These are phyloP conservation scores for Acromyrmex echinatior DNA, from an alignment of 1,140 invertebrate species.

Conservation along the genomic window DNA sequence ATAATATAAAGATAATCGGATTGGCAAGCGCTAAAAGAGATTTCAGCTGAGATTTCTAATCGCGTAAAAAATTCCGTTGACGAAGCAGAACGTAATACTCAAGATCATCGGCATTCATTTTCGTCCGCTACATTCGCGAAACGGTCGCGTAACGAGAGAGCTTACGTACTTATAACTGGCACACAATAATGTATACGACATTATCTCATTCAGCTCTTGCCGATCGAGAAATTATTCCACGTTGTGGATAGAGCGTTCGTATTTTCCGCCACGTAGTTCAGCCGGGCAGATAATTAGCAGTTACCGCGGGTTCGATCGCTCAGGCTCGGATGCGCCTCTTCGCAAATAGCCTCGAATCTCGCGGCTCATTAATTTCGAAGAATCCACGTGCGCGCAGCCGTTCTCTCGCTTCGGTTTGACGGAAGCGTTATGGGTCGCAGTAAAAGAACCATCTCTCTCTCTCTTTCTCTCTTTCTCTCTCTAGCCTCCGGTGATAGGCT, in stretches of 20 bases:
- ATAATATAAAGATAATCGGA: background rate
- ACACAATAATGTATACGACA: conserved; percentile 23
- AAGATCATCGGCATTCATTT: conserved; percentile 11
- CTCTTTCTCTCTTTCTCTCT: background rate
- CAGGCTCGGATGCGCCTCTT: conserved; percentile 31
- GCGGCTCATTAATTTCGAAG: conserved; percentile 81
- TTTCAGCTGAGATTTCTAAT: background rate
- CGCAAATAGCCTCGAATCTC: conserved; percentile 71
- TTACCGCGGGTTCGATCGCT: conserved; percentile 15
- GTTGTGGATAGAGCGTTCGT: conserved; percentile 11
- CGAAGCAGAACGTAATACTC: background rate
- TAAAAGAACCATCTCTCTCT: conserved; percentile 48
- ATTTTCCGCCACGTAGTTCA: conserved; percentile 55
- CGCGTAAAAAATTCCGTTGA: background rate
- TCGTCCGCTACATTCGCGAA: background rate
- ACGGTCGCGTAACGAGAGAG: conserved; percentile 15
- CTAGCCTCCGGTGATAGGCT: conserved; percentile 68
- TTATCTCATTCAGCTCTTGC: conserved; percentile 32
- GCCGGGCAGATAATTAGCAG: conserved; percentile 49
- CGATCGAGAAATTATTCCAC: conserved; percentile 42
- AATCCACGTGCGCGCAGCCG: conserved; percentile 74
- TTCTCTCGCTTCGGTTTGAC: conserved; percentile 20
- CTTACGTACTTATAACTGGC: background rate
- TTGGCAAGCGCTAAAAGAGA: background rate
- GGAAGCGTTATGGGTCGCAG: conserved; percentile 58